A percentile compares a stretch with the other conserved stretches of the same genome.
phyloP scores from a whole-genome alignment of 2,888 invertebrate genomes.

The Neuroscelio doddi region DNA sequence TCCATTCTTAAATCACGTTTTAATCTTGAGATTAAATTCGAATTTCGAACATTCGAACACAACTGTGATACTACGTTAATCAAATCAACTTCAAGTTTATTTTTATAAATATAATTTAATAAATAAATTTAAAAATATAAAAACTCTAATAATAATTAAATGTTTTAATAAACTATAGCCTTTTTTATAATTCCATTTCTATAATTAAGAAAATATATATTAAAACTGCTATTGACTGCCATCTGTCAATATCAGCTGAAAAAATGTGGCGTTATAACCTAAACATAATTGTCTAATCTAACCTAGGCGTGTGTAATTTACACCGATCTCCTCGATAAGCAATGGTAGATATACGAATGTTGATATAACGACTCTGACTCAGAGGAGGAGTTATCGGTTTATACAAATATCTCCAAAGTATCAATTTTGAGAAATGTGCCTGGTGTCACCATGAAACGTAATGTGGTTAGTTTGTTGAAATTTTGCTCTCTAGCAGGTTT shows the following conservation, averaged over 20 bases:
- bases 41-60: no score
- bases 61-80: no score
- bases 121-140: no score
- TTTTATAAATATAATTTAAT: no score
- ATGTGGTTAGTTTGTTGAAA: constrained; percentile 68
- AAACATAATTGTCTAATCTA: constrained; percentile 6
- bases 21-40: no score
- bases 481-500: constrained; percentile 62
- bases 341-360: constrained; percentile 14
- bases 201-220: no score
- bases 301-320: constrained; percentile 6
- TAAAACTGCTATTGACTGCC: background rate
- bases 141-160: no score
- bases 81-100: no score
- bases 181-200: no score
- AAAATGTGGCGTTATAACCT: constrained; percentile 35
- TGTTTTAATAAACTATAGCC: no score
- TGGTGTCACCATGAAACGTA: constrained; percentile 64
- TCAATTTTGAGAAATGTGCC: constrained; percentile 10
- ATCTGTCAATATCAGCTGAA: constrained; percentile 36
- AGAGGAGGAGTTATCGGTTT: background rate
- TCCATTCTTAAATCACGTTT: no score
- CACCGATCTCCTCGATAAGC: constrained; percentile 5
- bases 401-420: background rate
- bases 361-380: constrained; percentile 16